Evolutionary conservation across 2,797 vertebrate genomes (phyloP).

Genomic region (Tapera naevia): DNA sequence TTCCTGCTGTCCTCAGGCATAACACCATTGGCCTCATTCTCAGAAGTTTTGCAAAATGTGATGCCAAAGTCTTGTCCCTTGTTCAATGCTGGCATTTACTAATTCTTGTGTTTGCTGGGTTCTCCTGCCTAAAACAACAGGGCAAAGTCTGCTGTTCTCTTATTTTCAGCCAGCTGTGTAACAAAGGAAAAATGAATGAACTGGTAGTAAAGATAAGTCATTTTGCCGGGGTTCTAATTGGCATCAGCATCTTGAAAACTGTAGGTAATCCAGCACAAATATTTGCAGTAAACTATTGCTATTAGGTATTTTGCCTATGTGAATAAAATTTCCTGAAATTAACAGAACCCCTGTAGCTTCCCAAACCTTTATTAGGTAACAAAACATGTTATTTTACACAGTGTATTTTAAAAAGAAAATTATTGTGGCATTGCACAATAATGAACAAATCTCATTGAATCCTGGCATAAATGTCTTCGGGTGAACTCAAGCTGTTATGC

Average conservation of each 20-base stretch:
- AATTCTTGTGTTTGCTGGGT: neutral
- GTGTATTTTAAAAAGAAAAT: constrained; percentile 1
- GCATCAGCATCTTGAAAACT: neutral
- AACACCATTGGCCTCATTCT: neutral
- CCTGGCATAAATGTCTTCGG: neutral
- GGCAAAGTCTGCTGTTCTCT: neutral
- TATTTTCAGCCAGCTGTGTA: neutral
- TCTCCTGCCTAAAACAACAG: neutral
- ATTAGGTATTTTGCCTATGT: neutral
- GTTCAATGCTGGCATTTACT: neutral
- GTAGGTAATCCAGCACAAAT: neutral
- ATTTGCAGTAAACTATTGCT: neutral
- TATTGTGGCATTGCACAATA: neutral
- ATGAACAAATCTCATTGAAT: neutral
- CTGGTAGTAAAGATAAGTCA: neutral
- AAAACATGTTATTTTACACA: constrained; percentile 19
- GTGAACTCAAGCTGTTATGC: neutral
- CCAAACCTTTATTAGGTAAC: constrained; percentile 17
- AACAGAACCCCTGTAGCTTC: neutral
- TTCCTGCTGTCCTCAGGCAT: neutral
- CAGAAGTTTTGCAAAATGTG: neutral
- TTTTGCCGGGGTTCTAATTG: neutral
- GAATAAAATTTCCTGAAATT: constrained; percentile 18
- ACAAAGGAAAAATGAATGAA: neutral
- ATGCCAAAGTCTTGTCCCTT: neutral